Conservation (phyloP, 2,797 vertebrate species). For the Bradypus variegatus region DNA sequence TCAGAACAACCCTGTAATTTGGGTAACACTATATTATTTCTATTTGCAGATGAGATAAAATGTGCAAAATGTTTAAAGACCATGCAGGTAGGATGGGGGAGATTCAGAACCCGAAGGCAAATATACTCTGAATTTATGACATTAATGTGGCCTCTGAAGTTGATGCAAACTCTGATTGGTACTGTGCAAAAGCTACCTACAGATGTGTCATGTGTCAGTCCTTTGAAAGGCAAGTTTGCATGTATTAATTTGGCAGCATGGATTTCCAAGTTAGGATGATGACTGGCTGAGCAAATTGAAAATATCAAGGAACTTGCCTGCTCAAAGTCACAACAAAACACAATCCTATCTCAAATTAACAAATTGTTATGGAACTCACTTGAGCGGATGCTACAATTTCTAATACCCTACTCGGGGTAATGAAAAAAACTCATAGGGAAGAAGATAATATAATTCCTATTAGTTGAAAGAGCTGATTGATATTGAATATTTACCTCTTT, state of each 20-base stretch:
- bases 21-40: slow-evolving; percentile 7
- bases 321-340: neutral
- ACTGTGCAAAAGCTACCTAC: neutral
- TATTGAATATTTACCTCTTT: neutral
- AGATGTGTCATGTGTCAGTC: neutral
- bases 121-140: neutral
- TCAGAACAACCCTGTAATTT: neutral
- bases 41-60: neutral
- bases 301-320: neutral
- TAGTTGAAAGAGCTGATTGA: slow-evolving; percentile 26
- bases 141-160: neutral
- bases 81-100: neutral
- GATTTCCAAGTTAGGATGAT: slow-evolving; percentile 15
- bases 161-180: neutral
- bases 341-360: neutral
- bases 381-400: neutral
- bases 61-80: neutral
- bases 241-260: neutral
- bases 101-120: neutral
- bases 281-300: neutral
- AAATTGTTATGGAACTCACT: neutral
- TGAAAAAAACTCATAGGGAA: neutral
- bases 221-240: neutral
- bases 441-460: neutral
- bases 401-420: neutral